A percentile compares a stretch with the other conserved stretches of the same genome.
phyloP scores from a whole-genome alignment of 2,888 invertebrate species.

The Tenthredo amoena region DNA sequence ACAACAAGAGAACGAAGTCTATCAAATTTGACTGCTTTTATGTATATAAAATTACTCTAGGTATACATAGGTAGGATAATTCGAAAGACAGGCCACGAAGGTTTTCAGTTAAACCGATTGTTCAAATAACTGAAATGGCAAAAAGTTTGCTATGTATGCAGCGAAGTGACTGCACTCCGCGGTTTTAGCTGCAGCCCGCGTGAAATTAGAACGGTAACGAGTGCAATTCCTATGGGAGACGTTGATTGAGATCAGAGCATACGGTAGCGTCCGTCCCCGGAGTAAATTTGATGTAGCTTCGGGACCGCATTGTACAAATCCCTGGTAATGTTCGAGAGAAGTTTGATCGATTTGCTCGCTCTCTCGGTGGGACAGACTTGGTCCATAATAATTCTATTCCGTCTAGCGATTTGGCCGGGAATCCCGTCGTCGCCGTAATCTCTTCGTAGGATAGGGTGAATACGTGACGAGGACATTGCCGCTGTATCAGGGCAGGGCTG shows the following conservation, averaged over 20 bases:
- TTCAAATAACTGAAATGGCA: conserved; percentile 9
- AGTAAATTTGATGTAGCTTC: conserved; percentile 13
- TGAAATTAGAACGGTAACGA: conserved; percentile 48
- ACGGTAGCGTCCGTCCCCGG: not conserved
- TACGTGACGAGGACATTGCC: conserved; percentile 40
- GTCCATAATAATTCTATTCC: conserved; percentile 41
- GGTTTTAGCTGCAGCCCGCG: conserved; percentile 30
- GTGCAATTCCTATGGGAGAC: conserved; percentile 45
- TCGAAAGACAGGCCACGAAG: not conserved
- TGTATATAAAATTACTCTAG: not conserved
- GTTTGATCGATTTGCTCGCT: conserved; percentile 37
- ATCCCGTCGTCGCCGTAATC: conserved; percentile 10
- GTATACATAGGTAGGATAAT: not conserved
- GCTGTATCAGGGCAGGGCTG: not conserved
- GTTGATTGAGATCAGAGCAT: conserved; percentile 48
- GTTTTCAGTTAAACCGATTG: not conserved
- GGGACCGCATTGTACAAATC: conserved; percentile 21
- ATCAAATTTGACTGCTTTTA: not conserved
- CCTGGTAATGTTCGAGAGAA: conserved; percentile 13
- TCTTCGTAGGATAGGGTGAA: not conserved
- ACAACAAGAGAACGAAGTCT: conserved; percentile 6
- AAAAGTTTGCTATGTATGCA: not conserved
- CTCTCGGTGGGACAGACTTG: not conserved
- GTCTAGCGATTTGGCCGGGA: conserved; percentile 27
- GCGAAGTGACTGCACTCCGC: conserved; percentile 1